phyloP scores from a whole-genome alignment of 2,797 vertebrate genomes.

The Aeoliscus strigatus region DNA sequence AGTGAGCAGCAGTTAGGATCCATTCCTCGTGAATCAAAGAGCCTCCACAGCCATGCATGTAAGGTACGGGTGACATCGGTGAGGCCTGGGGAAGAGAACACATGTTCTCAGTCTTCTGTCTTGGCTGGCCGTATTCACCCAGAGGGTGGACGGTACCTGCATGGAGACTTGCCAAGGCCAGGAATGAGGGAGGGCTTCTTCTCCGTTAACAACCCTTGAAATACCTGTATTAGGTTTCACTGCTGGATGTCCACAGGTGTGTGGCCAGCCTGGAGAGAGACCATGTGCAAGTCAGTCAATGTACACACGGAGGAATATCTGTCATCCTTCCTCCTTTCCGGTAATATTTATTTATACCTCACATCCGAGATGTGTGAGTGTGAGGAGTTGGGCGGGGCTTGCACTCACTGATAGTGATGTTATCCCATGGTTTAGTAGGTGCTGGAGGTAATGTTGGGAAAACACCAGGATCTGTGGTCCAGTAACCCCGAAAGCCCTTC shows the following conservation, averaged over 20 bases:
- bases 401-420: slow-evolving; percentile 62
- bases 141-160: slow-evolving; percentile 57
- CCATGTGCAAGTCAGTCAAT: too few relatives aligned
- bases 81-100: slow-evolving; percentile 45
- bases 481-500: slow-evolving; percentile 75
- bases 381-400: too few relatives aligned
- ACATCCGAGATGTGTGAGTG: neutral
- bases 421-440: slow-evolving; percentile 66
- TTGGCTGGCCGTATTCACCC: too few relatives aligned
- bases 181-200: slow-evolving; percentile 62
- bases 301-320: too few relatives aligned
- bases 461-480: slow-evolving; percentile 63
- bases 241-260: slow-evolving; percentile 60
- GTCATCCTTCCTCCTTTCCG: too few relatives aligned
- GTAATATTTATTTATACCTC: too few relatives aligned
- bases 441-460: slow-evolving; percentile 61
- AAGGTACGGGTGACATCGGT: slow-evolving; percentile 30
- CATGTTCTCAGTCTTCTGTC: too few relatives aligned
- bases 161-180: slow-evolving; percentile 77
- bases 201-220: slow-evolving; percentile 64
- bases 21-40: slow-evolving; percentile 75
- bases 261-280: slow-evolving; percentile 64
- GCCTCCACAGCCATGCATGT: slow-evolving; percentile 71
- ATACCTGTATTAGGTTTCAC: slow-evolving; percentile 48
- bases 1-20: slow-evolving; percentile 77